phyloP scores from a whole-genome alignment of 2,797 vertebrate species.

The Danionella dracula region DNA sequence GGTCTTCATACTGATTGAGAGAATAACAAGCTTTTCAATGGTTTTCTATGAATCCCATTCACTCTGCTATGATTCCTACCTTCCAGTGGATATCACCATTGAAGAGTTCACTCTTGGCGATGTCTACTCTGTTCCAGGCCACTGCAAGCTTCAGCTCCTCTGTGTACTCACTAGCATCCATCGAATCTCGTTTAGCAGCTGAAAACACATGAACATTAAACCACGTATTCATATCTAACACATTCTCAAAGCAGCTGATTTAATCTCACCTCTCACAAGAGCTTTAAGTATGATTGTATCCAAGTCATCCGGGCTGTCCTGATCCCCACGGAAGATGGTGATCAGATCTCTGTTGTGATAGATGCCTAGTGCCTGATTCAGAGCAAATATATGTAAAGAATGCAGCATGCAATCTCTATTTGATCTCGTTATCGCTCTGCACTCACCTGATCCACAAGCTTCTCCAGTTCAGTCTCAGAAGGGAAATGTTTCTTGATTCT shows the following conservation, averaged over 20 bases:
- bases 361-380: slow-evolving; percentile 69
- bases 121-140: slow-evolving; percentile 85
- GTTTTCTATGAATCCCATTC: too few relatives aligned
- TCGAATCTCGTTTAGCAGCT: slow-evolving; percentile 71
- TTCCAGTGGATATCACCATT: slow-evolving; percentile 78
- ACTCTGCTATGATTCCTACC: slow-evolving; percentile 50
- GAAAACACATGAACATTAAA: slow-evolving; percentile 4
- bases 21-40: too few relatives aligned
- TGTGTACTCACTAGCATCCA: slow-evolving; percentile 67
- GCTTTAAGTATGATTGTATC: slow-evolving; percentile 80
- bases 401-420: neutral
- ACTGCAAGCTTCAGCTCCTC: slow-evolving; percentile 83
- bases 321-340: slow-evolving; percentile 65
- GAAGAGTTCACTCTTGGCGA: slow-evolving; percentile 81
- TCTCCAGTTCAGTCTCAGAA: slow-evolving; percentile 48
- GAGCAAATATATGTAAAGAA: neutral
- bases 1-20: slow-evolving; percentile 67
- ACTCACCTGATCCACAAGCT: slow-evolving; percentile 66
- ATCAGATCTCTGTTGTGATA: slow-evolving; percentile 73
- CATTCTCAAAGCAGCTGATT: neutral
- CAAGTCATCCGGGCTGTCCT: slow-evolving; percentile 77
- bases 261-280: slow-evolving; percentile 74
- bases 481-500: slow-evolving; percentile 62
- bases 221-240: neutral
- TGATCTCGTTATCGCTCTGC: neutral